Evolutionary conservation across 2,888 invertebrate species (phyloP).

Genomic region (Rhorus exstirpatorius): DNA sequence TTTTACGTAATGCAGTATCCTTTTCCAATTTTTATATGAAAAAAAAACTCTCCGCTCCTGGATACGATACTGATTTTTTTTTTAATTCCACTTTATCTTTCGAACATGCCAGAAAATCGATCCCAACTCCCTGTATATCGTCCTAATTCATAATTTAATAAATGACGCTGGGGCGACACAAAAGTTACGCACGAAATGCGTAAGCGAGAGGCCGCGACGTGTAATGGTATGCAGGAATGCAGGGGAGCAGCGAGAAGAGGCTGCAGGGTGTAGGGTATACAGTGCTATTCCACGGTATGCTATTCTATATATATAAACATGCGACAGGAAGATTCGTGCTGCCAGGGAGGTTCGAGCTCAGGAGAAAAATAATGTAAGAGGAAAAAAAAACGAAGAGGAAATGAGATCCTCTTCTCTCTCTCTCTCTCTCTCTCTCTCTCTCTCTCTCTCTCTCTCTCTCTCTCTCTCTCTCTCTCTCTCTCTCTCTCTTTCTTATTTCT

Average conservation of each 20-base stretch:
- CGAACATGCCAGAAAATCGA: not conserved
- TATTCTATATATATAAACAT: conserved; percentile 29
- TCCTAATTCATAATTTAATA: conserved; percentile 53
- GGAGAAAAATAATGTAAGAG: conserved; percentile 69
- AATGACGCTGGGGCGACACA: conserved; percentile 36
- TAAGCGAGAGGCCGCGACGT: conserved; percentile 77
- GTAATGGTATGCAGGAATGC: conserved; percentile 86
- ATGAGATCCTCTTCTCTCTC: conserved; percentile 62
- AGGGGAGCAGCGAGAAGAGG: conserved; percentile 77
- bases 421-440: conserved; percentile 40
- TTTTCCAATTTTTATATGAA: no score
- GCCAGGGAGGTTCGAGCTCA: conserved; percentile 80
- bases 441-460: conserved; percentile 43
- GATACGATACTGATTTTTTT: not conserved
- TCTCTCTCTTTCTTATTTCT: no score
- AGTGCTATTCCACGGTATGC: conserved; percentile 21
- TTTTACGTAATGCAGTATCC: no score
- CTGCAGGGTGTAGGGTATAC: conserved; percentile 77
- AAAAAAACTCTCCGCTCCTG: not conserved
- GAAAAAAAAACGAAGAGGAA: conserved; percentile 66
- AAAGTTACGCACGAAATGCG: conserved; percentile 79
- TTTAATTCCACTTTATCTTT: not conserved
- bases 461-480: no score
- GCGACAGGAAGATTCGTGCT: conserved; percentile 66
- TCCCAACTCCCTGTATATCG: not conserved